Conservation (phyloP, 2,113 vertebrate species). For the Eulemur macaco region DNA sequence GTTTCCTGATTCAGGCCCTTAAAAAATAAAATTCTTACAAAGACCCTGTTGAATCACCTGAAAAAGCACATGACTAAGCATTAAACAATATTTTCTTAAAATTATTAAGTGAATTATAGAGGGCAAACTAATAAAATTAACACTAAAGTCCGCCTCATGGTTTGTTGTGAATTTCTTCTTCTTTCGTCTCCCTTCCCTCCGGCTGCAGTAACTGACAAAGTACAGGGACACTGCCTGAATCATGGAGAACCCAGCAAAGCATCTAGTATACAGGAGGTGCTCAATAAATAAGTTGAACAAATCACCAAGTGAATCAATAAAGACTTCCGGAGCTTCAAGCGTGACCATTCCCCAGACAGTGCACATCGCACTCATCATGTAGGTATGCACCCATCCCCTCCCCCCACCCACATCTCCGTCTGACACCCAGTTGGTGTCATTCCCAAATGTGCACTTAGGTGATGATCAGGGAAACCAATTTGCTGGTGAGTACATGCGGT, state of each 20-base stretch:
- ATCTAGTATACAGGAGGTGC: not conserved
- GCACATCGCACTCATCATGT: too few relatives aligned
- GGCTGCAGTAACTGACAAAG: not conserved
- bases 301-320: not conserved
- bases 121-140: conserved; percentile 8
- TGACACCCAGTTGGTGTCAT: too few relatives aligned
- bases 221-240: not conserved
- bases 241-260: not conserved
- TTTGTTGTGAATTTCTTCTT: not conserved
- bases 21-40: conserved; percentile 27
- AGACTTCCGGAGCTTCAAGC: too few relatives aligned
- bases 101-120: not conserved
- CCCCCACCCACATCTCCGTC: too few relatives aligned
- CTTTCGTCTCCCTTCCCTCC: not conserved
- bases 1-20: conserved; percentile 21
- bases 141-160: not conserved
- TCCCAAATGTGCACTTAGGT: too few relatives aligned
- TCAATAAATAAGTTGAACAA: not conserved
- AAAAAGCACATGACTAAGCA: not conserved
- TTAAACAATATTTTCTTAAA: conserved; percentile 6
- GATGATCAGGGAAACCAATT: too few relatives aligned
- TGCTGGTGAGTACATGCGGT: too few relatives aligned
- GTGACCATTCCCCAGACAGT: too few relatives aligned
- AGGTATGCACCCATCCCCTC: too few relatives aligned
- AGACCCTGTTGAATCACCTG: not conserved